Percentiles rank a stretch among this genome's conserved stretches.
phyloP scores from a whole-genome alignment of 1,140 invertebrate genomes.

The Brachionus calyciflorus region DNA sequence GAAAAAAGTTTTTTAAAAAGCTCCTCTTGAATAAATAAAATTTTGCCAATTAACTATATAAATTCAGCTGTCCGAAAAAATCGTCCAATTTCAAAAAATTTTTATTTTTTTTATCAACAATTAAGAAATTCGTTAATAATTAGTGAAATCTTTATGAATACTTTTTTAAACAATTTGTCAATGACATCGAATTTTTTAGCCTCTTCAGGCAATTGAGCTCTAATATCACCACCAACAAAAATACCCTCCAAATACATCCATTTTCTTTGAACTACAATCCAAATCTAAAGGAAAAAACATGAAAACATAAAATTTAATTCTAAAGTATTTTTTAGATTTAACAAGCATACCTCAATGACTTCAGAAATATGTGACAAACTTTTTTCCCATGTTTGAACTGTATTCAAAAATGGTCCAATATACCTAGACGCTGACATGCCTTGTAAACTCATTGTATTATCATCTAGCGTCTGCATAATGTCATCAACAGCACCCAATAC shows the following conservation, averaged over 20 bases:
- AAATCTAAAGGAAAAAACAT: constrained; percentile 63
- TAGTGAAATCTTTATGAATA: too few relatives aligned
- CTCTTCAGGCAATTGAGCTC: constrained; percentile 77
- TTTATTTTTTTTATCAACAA: background rate
- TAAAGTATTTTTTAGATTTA: background rate
- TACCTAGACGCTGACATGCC: constrained; percentile 84
- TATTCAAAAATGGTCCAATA: constrained; percentile 75
- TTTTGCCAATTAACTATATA: too few relatives aligned
- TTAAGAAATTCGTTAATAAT: constrained; percentile 53
- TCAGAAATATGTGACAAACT: constrained; percentile 74
- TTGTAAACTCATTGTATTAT: constrained; percentile 82
- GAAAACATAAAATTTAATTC: background rate
- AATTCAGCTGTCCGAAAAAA: too few relatives aligned
- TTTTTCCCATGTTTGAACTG: constrained; percentile 79
- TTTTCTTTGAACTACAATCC: constrained; percentile 77
- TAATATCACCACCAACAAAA: constrained; percentile 80
- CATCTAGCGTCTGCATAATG: constrained; percentile 74
- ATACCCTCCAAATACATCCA: constrained; percentile 88
- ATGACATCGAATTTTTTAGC: constrained; percentile 83
- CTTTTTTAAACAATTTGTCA: constrained; percentile 73
- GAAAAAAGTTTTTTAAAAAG: too few relatives aligned
- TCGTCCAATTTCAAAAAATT: too few relatives aligned
- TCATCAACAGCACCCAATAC: constrained; percentile 78
- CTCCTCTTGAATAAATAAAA: too few relatives aligned
- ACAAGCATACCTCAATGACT: constrained; percentile 59